Conservation (phyloP, 2,797 vertebrate genomes). For the Cichlasoma orientale region DNA sequence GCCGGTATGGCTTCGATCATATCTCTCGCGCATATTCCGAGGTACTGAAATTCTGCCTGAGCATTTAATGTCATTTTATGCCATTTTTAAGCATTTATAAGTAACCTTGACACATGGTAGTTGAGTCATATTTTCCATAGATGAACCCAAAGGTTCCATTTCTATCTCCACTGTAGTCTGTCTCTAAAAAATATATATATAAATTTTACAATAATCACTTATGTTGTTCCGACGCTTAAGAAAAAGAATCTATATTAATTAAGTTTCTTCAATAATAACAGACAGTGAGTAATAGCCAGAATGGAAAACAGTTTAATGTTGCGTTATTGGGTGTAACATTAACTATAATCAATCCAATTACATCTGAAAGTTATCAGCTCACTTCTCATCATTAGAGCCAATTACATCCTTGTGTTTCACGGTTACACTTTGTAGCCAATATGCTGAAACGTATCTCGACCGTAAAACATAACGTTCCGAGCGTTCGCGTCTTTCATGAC, state of each 20-base stretch:
- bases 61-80: no score
- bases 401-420: not conserved
- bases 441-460: conserved; percentile 10
- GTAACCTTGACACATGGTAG: no score
- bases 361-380: conserved; percentile 1
- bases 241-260: not conserved
- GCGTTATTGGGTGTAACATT: not conserved
- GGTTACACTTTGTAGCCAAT: not conserved
- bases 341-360: not conserved
- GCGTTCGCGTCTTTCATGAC: not conserved
- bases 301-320: conserved; percentile 4
- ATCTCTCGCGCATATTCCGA: no score
- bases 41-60: not conserved
- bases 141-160: no score
- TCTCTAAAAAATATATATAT: no score
- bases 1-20: no score
- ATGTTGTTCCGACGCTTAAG: no score
- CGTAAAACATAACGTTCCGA: conserved; percentile 1
- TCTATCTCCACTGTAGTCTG: no score
- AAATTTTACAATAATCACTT: no score
- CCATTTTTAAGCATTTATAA: no score
- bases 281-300: not conserved
- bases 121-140: no score
- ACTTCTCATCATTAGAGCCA: not conserved
- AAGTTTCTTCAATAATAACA: not conserved